Conservation (phyloP, 2,888 invertebrate genomes). For the Cetonia aurata region DNA sequence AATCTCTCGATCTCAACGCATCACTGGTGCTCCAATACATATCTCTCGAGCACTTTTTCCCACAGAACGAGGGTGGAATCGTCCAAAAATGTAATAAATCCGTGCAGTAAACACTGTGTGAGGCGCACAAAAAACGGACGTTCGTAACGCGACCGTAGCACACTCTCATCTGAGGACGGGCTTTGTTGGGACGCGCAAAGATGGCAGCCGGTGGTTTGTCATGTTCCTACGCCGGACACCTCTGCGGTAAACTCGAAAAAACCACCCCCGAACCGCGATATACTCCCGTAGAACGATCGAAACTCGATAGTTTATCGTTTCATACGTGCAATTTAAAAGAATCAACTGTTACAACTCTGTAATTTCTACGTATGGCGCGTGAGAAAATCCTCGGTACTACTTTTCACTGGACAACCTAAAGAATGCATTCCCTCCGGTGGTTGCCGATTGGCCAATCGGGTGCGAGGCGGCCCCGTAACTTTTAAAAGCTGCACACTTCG, state of each 20-base stretch:
- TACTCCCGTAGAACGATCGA: not conserved
- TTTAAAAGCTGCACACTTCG: slow-evolving; percentile 31
- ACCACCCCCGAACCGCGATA: not conserved
- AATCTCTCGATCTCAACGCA: too few species aligned
- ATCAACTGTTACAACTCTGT: not conserved
- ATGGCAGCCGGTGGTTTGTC: slow-evolving; percentile 61
- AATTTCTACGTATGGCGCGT: slow-evolving; percentile 46
- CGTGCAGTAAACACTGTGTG: not conserved
- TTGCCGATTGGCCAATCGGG: slow-evolving; percentile 45
- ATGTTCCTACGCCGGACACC: slow-evolving; percentile 60
- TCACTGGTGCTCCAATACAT: too few species aligned
- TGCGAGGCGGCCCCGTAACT: slow-evolving; percentile 22
- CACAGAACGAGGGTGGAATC: not conserved
- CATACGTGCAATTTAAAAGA: not conserved
- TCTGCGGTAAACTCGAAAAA: slow-evolving; percentile 19
- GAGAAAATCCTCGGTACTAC: slow-evolving; percentile 60
- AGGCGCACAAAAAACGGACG: slow-evolving; percentile 45
- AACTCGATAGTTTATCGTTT: not conserved
- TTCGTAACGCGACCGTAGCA: slow-evolving; percentile 50
- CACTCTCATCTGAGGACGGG: slow-evolving; percentile 54
- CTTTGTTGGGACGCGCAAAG: slow-evolving; percentile 63
- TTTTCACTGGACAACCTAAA: slow-evolving; percentile 58
- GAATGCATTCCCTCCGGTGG: slow-evolving; percentile 55
- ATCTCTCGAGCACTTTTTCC: too few species aligned
- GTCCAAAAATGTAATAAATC: not conserved